phyloP scores from a whole-genome alignment of 2,797 vertebrate species.

The Acanthiza pusilla region DNA sequence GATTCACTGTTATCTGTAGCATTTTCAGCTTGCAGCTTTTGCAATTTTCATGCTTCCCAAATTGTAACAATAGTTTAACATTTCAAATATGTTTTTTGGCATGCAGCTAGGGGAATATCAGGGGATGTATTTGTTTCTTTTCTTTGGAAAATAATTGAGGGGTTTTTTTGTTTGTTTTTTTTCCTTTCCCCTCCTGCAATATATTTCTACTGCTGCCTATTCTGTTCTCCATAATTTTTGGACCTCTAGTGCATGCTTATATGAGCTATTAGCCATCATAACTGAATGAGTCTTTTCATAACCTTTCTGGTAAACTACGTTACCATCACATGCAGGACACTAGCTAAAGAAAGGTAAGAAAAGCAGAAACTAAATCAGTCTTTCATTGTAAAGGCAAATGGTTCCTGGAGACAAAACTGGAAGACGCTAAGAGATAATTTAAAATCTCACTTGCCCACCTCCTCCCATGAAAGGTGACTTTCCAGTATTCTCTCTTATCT shows the following conservation, averaged over 20 bases:
- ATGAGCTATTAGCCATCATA: not conserved
- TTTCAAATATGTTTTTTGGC: slow-evolving; percentile 56
- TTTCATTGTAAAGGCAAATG: not conserved
- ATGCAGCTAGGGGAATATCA: not conserved
- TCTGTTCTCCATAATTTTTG: not conserved
- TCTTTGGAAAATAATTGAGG: not conserved
- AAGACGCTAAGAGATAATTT: not conserved
- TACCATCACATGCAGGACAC: not conserved
- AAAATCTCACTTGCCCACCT: not conserved
- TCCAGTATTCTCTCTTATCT: not conserved
- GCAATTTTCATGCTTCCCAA: slow-evolving; percentile 71
- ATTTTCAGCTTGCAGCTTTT: slow-evolving; percentile 67
- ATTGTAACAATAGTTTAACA: slow-evolving; percentile 63
- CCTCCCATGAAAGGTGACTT: not conserved
- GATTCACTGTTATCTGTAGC: slow-evolving; percentile 62
- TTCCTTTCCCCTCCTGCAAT: not conserved
- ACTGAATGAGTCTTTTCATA: not conserved
- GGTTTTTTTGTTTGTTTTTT: not conserved
- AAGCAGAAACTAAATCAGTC: not conserved
- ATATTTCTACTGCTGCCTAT: not conserved
- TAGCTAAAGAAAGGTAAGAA: not conserved
- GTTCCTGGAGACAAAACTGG: not conserved
- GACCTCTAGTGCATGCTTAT: not conserved
- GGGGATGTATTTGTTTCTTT: slow-evolving; percentile 6
- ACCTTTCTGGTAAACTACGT: not conserved